Evolutionary conservation across 2,797 vertebrate genomes (phyloP).

Genomic region (Harpagifer antarcticus): DNA sequence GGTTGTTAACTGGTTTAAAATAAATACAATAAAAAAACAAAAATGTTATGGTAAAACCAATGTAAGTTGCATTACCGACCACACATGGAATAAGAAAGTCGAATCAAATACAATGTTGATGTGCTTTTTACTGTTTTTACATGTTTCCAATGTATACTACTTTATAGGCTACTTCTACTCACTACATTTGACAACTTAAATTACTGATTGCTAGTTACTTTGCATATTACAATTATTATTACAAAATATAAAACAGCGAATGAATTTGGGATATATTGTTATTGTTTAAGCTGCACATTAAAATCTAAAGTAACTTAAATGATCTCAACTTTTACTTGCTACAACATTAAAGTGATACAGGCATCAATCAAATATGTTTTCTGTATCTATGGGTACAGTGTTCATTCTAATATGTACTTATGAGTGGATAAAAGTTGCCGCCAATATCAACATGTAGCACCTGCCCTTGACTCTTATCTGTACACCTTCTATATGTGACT

Average conservation of each 20-base stretch:
- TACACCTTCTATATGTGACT: slow-evolving; percentile 5
- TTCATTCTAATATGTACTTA: background rate
- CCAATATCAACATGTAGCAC: slow-evolving; percentile 28
- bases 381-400: too few relatives aligned
- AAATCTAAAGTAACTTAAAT: background rate
- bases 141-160: too few relatives aligned
- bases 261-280: background rate
- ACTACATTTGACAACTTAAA: background rate
- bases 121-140: too few relatives aligned
- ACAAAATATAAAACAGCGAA: background rate
- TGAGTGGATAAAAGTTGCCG: background rate
- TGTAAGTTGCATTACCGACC: too few relatives aligned
- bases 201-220: too few relatives aligned
- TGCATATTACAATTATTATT: too few relatives aligned
- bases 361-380: too few relatives aligned
- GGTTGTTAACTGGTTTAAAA: too few relatives aligned
- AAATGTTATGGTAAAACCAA: too few relatives aligned
- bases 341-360: background rate
- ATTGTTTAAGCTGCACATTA: background rate
- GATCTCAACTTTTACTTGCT: background rate
- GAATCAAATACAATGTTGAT: too few relatives aligned
- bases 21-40: too few relatives aligned
- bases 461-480: slow-evolving; percentile 13
- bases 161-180: background rate
- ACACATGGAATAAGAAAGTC: too few relatives aligned